Evolutionary conservation across 1,140 invertebrate genomes (phyloP), one percentile per base, ranked within the genome.

Genomic region (Nephila pilipes): DNA sequence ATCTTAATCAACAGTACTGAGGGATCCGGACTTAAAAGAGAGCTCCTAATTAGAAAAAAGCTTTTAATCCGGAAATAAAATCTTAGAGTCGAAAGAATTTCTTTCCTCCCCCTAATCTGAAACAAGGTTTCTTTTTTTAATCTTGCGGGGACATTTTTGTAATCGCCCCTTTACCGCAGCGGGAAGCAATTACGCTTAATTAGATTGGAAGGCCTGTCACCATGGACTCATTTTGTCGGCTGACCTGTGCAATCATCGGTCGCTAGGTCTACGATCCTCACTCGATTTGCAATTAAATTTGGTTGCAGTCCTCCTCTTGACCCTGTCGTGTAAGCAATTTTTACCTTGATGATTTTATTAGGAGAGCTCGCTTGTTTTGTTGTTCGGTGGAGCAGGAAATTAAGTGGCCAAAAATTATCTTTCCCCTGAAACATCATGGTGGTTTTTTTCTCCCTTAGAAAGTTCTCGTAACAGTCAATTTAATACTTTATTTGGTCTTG

Each of bases 41-140:
- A 63, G 58, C 80, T 63, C 85, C 81, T 92, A 92, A 92, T 92
- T 92, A 92, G 83, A 92, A 92, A 92, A 92, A 92, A 58, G 90
- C 90, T 85, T 92, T 92, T 92, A 92, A 92, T 92, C 90, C 90
- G 29, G 90, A 85, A 92, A 92, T 92, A 92, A 92, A 92, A 92
- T 92, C 90, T 91, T 91, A 83, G 90, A 85, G 38, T 58, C 58
- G 80, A 63, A 92, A 92, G 60, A 83, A 92, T 85, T 92, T 92
- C 63, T 36, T 75, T 80, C 65, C 88, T 46, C 29, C 60, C 46
- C 87, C n/a, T 90, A 90, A 92, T 92, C 90, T 92, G 83, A 92
- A 91, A 92, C 90, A 92, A 69, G 90, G 22, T 85, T 58, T 38
- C 55, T 83, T 65, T 92, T 92, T 92, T 92, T 92, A 92, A 92